A percentile compares a stretch with the other conserved stretches of the same genome.
Evolutionary conservation across 1,140 invertebrate genomes (phyloP).

Genomic region (Cataglyphis hispanica): DNA sequence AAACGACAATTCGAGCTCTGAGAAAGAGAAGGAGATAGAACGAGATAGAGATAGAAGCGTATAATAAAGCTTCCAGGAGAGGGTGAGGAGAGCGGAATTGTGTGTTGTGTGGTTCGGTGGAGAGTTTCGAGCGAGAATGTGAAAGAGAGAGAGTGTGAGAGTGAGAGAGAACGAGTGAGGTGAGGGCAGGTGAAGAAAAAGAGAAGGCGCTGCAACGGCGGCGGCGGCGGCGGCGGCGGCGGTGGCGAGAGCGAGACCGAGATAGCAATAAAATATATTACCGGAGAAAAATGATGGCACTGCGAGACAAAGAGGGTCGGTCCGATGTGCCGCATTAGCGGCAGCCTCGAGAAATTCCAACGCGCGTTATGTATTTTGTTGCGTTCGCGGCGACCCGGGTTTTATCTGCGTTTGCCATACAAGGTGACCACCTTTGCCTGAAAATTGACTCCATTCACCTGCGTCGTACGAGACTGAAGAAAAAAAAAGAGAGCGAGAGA

Average conservation of each 20-base stretch:
- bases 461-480: background rate
- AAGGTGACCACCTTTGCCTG: conserved; percentile 41
- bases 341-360: conserved; percentile 80
- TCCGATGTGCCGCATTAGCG: conserved; percentile 81
- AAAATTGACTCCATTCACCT: conserved; percentile 46
- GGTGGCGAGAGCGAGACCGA: conserved; percentile 70
- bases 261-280: conserved; percentile 86
- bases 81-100: conserved; percentile 69
- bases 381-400: conserved; percentile 69
- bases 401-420: conserved; percentile 47
- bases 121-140: conserved; percentile 73
- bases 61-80: conserved; percentile 83
- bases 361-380: conserved; percentile 72
- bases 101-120: conserved; percentile 67
- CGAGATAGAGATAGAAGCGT: conserved; percentile 76
- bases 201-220: conserved; percentile 65
- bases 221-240: conserved; percentile 47
- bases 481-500: background rate
- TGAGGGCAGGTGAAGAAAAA: conserved; percentile 61
- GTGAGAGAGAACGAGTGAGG: background rate
- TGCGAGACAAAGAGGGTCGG: conserved; percentile 81
- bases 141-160: conserved; percentile 58
- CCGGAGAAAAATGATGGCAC: conserved; percentile 85
- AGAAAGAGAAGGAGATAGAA: conserved; percentile 52
- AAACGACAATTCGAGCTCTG: conserved; percentile 63